Base-by-base conservation (phyloP, 2,888 invertebrate genomes). In the Eurytoma adleriae region DNA sequence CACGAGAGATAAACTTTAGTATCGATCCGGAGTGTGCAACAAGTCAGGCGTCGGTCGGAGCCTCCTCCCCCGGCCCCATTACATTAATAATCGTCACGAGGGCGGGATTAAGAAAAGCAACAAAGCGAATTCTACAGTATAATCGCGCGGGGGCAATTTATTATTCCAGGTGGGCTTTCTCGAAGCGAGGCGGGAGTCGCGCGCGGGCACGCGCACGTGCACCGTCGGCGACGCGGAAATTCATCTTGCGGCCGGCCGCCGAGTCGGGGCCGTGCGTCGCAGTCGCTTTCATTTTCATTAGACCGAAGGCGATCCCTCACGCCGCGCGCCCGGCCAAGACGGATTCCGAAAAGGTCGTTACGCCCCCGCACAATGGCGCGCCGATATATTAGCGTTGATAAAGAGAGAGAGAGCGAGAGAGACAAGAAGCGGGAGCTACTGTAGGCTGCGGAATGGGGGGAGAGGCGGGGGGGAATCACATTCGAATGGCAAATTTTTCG, bases 311-410 rank as follows among this genome's bases (percentile, higher is more conserved):
- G 18, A 73, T 74, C 48, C 20, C 50, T 79, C 67, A 69, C 24
- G 40, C 18, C 56, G 27, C 20, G 2, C 14, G 16, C 20, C 0
- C 56, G 27, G 10, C 1, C 13, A 61, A 50, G 68, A 40, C 20
- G 61, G 61, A 68, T 64, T 48, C 57, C 54, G n/a, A 59, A 67
- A 20, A 24, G 70, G 24, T 59, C 66, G 52, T 71, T 78, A 75
- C 12, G 16, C 57, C 62, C 48, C n/a, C 10, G 3, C 70, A 40
- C 40, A 40, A 40, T 56, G 59, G 50, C 10, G 62, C 40, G 50
- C n/a, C 70, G 54, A 81, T 78, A 74, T 81, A 70, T 81, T 64
- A 74, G 40, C 72, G 78, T 67, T 81, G 74, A 81, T 81, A 78
- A 74, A 80, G 57, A 18, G 27, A n/a, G 57, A 3, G 27, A 10